Percentiles rank a stretch among this genome's conserved stretches.
Conservation (phyloP, 64 coral and sea anemone species). For the Exaiptasia diaphana region DNA sequence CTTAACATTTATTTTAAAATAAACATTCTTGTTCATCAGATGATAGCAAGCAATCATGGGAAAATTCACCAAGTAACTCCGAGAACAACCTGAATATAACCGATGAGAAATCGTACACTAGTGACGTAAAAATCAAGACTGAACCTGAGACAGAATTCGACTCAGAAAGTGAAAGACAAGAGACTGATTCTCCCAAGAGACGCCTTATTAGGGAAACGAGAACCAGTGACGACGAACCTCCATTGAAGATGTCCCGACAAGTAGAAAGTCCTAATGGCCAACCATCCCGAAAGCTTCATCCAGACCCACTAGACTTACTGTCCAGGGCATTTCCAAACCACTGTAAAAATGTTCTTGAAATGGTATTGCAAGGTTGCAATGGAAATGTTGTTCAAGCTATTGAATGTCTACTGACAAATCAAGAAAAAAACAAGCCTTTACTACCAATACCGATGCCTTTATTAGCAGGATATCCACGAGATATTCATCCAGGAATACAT, state of each 20-base stretch:
- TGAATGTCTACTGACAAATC: constrained; percentile 89
- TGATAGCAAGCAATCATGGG: not conserved
- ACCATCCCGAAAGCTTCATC: constrained; percentile 63
- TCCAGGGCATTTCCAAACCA: constrained; percentile 83
- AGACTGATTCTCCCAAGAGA: constrained; percentile 40
- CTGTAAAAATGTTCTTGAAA: constrained; percentile 82
- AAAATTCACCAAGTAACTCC: constrained; percentile 14
- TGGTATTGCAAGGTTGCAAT: constrained; percentile 89
- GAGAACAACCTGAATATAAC: constrained; percentile 10
- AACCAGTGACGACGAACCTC: constrained; percentile 30
- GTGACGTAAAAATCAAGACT: constrained; percentile 75
- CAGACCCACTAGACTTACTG: constrained; percentile 76
- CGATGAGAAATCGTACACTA: not conserved
- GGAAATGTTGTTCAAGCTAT: constrained; percentile 98
- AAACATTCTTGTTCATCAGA: not conserved
- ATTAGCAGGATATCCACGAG: constrained; percentile 49
- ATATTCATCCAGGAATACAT: constrained; percentile 78
- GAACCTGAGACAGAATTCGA: constrained; percentile 60
- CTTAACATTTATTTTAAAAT: not conserved
- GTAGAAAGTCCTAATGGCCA: constrained; percentile 55
- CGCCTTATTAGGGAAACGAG: constrained; percentile 55
- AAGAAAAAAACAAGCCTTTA: constrained; percentile 62
- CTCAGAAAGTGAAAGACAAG: not conserved
- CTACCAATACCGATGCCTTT: constrained; percentile 73
- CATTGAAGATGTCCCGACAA: constrained; percentile 18